These are phyloP conservation scores for Bembecia ichneumoniformis DNA, from an alignment of 2,888 invertebrate genomes.

Conservation along the genomic window DNA sequence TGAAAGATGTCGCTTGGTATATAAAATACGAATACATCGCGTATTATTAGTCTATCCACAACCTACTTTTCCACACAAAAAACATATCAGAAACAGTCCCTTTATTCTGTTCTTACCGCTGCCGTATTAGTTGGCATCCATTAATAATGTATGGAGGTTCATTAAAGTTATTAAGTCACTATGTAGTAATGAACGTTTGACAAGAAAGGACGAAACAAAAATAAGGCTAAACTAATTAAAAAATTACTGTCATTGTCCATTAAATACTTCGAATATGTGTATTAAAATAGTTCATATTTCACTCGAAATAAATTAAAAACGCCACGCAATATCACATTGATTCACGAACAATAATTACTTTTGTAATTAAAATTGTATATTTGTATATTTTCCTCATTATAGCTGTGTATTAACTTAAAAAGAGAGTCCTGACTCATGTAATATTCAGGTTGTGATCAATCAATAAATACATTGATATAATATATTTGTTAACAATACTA, in stretches of 20 bases:
- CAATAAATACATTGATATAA: too few species aligned
- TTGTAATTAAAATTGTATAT: too few species aligned
- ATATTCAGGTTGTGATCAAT: too few species aligned
- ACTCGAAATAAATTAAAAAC: background rate
- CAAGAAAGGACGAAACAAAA: slow-evolving; percentile 7
- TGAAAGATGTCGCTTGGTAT: too few species aligned
- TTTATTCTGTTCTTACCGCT: slow-evolving; percentile 5
- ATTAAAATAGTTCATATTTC: background rate
- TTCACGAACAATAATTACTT: too few species aligned
- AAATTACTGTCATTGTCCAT: slow-evolving; percentile 3
- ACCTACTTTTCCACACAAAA: background rate
- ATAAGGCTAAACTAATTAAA: slow-evolving; percentile 10
- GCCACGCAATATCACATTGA: too few species aligned
- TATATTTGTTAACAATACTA: too few species aligned
- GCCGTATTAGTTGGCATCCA: slow-evolving; percentile 12
- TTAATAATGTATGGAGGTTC: slow-evolving; percentile 14
- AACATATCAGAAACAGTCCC: background rate
- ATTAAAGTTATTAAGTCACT: slow-evolving; percentile 24
- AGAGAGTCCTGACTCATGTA: too few species aligned
- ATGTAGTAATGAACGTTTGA: slow-evolving; percentile 16
- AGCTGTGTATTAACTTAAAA: too few species aligned
- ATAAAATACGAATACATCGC: too few species aligned
- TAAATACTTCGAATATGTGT: background rate
- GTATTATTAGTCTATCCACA: too few species aligned
- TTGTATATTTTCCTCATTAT: too few species aligned